A percentile compares a stretch with the other conserved stretches of the same genome.
phyloP scores from a whole-genome alignment of 2,888 invertebrate genomes.

The Chironomus riparius region DNA sequence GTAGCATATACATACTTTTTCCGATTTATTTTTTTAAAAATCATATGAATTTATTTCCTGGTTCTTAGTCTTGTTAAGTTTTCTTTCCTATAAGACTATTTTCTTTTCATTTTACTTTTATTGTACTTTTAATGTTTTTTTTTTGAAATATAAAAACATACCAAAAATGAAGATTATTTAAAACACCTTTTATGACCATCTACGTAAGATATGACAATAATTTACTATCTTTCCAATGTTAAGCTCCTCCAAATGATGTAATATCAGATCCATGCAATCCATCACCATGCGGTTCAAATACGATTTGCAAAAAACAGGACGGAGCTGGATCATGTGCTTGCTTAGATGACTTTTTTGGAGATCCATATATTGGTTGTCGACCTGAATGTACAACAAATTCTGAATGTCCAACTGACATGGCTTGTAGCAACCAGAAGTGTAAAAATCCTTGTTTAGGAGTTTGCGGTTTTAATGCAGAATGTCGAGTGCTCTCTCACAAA shows the following conservation, averaged over 20 bases:
- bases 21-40: not conserved
- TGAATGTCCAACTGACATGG: constrained; percentile 60
- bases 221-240: not conserved
- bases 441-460: constrained; percentile 67
- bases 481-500: constrained; percentile 64
- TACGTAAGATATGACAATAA: not conserved
- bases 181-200: too few relatives aligned
- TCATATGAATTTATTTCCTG: not conserved
- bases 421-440: constrained; percentile 71
- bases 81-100: too few relatives aligned
- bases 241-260: constrained; percentile 35
- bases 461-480: constrained; percentile 69
- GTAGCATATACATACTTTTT: not conserved
- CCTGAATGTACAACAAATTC: constrained; percentile 74
- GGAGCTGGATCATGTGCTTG: constrained; percentile 71
- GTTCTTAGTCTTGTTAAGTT: not conserved
- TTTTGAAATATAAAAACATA: too few relatives aligned
- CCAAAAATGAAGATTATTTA: too few relatives aligned
- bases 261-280: constrained; percentile 59
- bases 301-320: constrained; percentile 63
- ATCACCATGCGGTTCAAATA: constrained; percentile 71
- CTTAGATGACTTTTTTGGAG: constrained; percentile 62
- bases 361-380: constrained; percentile 68
- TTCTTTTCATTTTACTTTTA: too few relatives aligned
- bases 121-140: too few relatives aligned